phyloP scores from a whole-genome alignment of 2,797 vertebrate genomes.

The Remorina albescens region DNA sequence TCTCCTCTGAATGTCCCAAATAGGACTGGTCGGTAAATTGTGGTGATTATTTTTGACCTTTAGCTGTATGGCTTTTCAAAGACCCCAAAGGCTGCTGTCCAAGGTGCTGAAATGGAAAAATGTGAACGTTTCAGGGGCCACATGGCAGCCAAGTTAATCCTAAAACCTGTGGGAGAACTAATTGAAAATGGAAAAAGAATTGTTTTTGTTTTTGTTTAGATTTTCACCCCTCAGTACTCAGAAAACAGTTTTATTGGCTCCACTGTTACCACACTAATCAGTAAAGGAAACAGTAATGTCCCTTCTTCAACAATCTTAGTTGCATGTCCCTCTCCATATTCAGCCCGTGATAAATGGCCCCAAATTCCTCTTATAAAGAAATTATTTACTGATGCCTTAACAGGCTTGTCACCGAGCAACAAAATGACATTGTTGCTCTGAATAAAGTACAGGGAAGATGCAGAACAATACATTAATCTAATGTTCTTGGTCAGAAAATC shows the following conservation, averaged over 20 bases:
- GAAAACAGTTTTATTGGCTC: not conserved
- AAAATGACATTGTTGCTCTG: not conserved
- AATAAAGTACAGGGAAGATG: not conserved
- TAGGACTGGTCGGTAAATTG: not conserved
- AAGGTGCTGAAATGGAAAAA: slow-evolving; percentile 63
- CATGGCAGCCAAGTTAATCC: not conserved
- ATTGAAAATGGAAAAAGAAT: too few relatives aligned
- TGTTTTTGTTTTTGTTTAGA: too few relatives aligned
- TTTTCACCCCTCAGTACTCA: not conserved
- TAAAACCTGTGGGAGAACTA: not conserved
- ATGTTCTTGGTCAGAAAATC: too few relatives aligned
- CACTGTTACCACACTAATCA: not conserved
- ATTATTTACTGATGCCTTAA: not conserved
- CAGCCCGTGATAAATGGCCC: not conserved
- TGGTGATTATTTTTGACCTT: not conserved
- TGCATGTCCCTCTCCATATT: not conserved
- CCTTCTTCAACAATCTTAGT: not conserved
- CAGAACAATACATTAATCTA: not conserved
- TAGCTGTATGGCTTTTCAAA: not conserved
- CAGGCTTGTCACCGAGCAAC: too few relatives aligned
- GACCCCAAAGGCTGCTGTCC: slow-evolving; percentile 56
- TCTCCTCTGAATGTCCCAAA: not conserved
- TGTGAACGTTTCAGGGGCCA: not conserved
- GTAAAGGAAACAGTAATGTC: not conserved
- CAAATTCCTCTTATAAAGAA: not conserved